Evolutionary conservation across 2,797 vertebrate genomes (phyloP).

Genomic region (Pangasius sanitwongsei): DNA sequence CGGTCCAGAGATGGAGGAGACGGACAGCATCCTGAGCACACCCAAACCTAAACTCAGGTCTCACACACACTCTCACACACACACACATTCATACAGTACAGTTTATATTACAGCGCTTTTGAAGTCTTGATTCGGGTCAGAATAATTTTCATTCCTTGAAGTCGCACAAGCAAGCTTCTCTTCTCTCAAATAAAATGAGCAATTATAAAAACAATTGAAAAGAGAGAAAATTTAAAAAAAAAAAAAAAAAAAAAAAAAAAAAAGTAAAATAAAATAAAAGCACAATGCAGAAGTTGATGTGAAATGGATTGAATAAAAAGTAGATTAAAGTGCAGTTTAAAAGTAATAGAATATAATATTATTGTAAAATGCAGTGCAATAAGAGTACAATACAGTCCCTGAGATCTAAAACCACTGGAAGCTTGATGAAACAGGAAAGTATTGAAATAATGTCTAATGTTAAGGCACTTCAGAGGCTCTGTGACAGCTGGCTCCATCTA

Average conservation of each 20-base stretch:
- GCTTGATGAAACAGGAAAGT: neutral
- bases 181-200: neutral
- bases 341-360: neutral
- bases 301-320: neutral
- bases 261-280: neutral
- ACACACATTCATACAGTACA: neutral
- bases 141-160: neutral
- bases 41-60: slow-evolving; percentile 87
- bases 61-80: neutral
- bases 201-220: neutral
- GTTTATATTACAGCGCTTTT: neutral
- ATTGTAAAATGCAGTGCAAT: neutral
- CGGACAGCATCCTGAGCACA: slow-evolving; percentile 94
- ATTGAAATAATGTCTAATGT: neutral
- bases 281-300: neutral
- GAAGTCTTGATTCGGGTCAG: neutral
- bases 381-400: neutral
- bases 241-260: too few species aligned
- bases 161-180: neutral
- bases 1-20: slow-evolving; percentile 95
- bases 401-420: neutral
- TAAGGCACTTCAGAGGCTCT: too few species aligned
- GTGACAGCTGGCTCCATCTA: neutral
- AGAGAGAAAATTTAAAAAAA: neutral
- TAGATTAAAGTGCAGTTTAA: neutral